A percentile compares a stretch with the other conserved stretches of the same genome.
phyloP scores from a whole-genome alignment of 2,888 invertebrate genomes.

The Leptinotarsa rubiginosa region DNA sequence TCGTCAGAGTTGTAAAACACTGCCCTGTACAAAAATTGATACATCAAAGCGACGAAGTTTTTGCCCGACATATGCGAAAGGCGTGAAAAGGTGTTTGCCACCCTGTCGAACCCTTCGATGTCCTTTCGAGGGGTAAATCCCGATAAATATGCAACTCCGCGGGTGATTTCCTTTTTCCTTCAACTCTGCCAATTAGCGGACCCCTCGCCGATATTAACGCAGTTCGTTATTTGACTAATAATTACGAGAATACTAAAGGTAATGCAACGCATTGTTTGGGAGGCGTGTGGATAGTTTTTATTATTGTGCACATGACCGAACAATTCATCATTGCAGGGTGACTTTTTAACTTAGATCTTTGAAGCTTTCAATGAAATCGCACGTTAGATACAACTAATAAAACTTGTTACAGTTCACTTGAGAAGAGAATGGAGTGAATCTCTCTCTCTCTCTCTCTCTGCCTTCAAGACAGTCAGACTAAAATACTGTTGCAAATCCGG shows the following conservation, averaged over 20 bases:
- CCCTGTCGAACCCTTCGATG: constrained; percentile 37
- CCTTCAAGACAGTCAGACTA: too few species aligned
- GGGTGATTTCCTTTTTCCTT: constrained; percentile 41
- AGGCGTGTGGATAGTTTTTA: constrained; percentile 18
- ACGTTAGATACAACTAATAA: neutral
- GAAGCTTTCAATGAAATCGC: neutral
- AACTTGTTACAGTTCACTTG: too few species aligned
- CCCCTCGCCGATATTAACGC: constrained; percentile 41
- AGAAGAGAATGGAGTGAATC: too few species aligned
- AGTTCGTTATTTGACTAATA: constrained; percentile 39
- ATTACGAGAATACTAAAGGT: constrained; percentile 32
- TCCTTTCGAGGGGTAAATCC: constrained; percentile 30
- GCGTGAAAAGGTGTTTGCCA: constrained; percentile 41
- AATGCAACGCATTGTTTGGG: constrained; percentile 27
- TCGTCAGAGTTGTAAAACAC: too few species aligned
- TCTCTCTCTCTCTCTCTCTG: too few species aligned
- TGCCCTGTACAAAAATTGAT: neutral
- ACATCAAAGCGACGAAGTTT: neutral
- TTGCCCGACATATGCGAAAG: constrained; percentile 41
- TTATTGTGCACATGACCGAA: constrained; percentile 7
- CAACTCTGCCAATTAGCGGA: constrained; percentile 42
- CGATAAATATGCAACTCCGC: constrained; percentile 36
- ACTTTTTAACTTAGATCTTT: neutral
- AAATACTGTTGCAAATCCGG: too few species aligned
- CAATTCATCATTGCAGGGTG: neutral